A percentile compares a stretch with the other conserved stretches of the same genome.
phyloP scores from a whole-genome alignment of 2,888 invertebrate species.

The Tinea semifulvella region DNA sequence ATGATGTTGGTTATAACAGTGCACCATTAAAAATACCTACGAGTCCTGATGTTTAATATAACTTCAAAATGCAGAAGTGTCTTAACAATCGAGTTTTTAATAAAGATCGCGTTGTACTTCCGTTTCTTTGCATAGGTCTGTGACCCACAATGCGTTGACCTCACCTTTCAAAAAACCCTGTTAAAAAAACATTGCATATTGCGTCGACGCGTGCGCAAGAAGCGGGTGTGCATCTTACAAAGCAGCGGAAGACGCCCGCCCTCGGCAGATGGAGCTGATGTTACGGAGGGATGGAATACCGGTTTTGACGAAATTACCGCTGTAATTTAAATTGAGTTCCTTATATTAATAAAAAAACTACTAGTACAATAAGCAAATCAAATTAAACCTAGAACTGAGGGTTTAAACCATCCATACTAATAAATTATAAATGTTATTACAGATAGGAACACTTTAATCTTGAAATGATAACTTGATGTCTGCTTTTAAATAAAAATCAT shows the following conservation, averaged over 20 bases:
- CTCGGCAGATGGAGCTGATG: constrained; percentile 40
- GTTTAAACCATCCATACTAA: too few species aligned
- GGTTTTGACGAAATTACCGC: constrained; percentile 6
- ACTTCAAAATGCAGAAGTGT: too few species aligned
- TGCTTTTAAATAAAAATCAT: too few species aligned
- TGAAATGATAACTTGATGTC: too few species aligned
- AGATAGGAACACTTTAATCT: too few species aligned
- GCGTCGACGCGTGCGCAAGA: constrained; percentile 31
- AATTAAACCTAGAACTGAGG: too few species aligned
- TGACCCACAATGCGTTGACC: constrained; percentile 13
- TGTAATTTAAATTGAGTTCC: constrained; percentile 3
- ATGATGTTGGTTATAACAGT: too few species aligned
- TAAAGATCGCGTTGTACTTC: background rate
- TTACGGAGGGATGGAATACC: constrained; percentile 7
- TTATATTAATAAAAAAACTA: too few species aligned
- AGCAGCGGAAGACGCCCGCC: constrained; percentile 61
- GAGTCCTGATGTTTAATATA: too few species aligned
- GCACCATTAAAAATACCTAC: too few species aligned
- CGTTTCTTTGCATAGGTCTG: constrained; percentile 10
- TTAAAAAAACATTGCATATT: constrained; percentile 25
- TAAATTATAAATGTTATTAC: too few species aligned
- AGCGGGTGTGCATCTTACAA: constrained; percentile 38
- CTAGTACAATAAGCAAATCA: too few species aligned
- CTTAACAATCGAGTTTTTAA: background rate
- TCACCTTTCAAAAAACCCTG: background rate